Conservation (phyloP, 2,113 vertebrate species). For the Tylochromis polylepis region DNA sequence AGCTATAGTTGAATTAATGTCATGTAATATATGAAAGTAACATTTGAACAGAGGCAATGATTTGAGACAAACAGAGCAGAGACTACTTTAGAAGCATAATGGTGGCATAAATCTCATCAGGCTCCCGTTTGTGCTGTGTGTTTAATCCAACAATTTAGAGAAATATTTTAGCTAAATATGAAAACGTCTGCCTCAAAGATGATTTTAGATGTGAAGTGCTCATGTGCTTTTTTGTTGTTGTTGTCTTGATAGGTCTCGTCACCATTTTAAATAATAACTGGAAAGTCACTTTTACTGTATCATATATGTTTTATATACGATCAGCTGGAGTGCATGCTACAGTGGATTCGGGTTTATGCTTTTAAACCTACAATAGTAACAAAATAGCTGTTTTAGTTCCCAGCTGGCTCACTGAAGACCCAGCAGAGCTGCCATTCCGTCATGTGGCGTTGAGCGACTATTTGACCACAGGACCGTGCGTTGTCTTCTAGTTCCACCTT, state of each 20-base stretch:
- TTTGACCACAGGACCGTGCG: conserved; percentile 38
- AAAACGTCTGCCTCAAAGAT: not conserved
- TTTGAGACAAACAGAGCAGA: conserved; percentile 98
- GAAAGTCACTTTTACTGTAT: not conserved
- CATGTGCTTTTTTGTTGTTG: conserved; percentile 33
- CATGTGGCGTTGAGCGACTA: conserved; percentile 26
- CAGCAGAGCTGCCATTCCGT: conserved; percentile 23
- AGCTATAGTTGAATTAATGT: conserved; percentile 99
- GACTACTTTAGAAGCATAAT: conserved; percentile 88
- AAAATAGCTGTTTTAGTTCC: not conserved
- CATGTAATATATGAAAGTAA: conserved; percentile 99
- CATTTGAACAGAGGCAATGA: conserved; percentile 99
- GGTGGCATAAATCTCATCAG: conserved; percentile 98
- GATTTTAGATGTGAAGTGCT: not conserved
- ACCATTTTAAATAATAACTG: conserved; percentile 39
- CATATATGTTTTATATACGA: not conserved
- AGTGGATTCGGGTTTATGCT: not conserved
- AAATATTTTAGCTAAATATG: not conserved
- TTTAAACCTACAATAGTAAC: not conserved
- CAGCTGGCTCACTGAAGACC: not conserved
- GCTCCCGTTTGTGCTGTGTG: conserved; percentile 72
- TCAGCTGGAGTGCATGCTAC: not conserved
- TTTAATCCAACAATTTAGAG: conserved; percentile 73
- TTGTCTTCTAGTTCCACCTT: conserved; percentile 84
- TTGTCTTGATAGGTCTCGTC: conserved; percentile 8